Base-by-base conservation (phyloP, 2,113 vertebrate species). In the Eurypyga helias region DNA sequence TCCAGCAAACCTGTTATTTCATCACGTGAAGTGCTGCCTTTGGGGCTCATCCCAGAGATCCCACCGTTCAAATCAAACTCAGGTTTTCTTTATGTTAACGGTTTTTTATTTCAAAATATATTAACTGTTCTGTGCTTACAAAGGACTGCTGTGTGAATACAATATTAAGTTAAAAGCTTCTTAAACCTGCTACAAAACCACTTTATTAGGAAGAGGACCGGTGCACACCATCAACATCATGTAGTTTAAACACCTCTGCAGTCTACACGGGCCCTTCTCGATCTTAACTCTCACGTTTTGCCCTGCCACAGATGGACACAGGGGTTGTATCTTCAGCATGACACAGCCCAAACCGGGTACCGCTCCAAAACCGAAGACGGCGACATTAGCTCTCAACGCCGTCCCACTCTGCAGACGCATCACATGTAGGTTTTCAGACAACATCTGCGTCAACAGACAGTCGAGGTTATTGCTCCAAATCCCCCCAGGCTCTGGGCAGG, bases 61-160 rank as follows among this genome's bases (percentile, higher is more conserved):
- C 26, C 51, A 43, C 19, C 26, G 83, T 38, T 77, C 90, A 95
- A 86, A 54, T 41, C 60, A 72, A 83, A 83, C 66, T 48, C 78
- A 19, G 24, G 24, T 28, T 83, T 72, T 86, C 60, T 94, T 93
- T 96, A 93, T 55, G 64, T 94, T 93, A 96, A 94, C 46, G 78
- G 67, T 43, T 91, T 97, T 98, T 98, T 98, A 98, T 98, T 98
- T 98, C 97, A 98, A 98, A 98, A 98, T 98, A 98, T 97, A 98
- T 94, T 96, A 96, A 98, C 96, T 83, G 49, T 86, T 97, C 96
- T 97, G 96, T 97, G 97, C 90, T 97, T 98, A 98, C 94, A 98
- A 98, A 98, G 95, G 82, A 96, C 87, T 95, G 80, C 93, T 54
- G 83, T 96, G 81, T 96, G 86, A 89, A 95, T 79, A 95, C 85